phyloP scores from a whole-genome alignment of 2,888 invertebrate species.

The Anagyrus pseudococci region DNA sequence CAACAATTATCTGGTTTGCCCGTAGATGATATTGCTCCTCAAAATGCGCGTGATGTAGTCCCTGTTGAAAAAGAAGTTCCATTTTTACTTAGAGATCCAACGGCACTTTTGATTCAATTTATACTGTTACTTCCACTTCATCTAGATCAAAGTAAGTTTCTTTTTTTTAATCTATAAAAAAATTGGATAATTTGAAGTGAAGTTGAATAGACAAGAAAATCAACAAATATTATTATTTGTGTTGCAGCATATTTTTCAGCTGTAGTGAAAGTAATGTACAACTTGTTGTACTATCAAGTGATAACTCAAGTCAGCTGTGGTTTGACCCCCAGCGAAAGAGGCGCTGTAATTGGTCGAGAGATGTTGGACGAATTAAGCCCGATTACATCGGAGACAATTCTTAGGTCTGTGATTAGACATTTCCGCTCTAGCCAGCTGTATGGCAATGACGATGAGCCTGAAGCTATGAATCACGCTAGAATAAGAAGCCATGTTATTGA shows the following conservation, averaged over 20 bases:
- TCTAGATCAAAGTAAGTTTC: slow-evolving; percentile 83
- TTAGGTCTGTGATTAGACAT: slow-evolving; percentile 50
- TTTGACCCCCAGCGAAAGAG: slow-evolving; percentile 71
- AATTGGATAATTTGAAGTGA: too few species aligned
- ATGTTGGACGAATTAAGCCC: slow-evolving; percentile 42
- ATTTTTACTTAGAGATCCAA: slow-evolving; percentile 84
- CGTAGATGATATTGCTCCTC: slow-evolving; percentile 48
- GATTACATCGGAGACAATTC: slow-evolving; percentile 48
- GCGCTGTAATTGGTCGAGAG: slow-evolving; percentile 51
- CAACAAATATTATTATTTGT: slow-evolving; percentile 9
- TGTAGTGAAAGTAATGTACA: slow-evolving; percentile 86
- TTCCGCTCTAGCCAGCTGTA: slow-evolving; percentile 52
- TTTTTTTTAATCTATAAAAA: too few species aligned
- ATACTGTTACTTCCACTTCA: slow-evolving; percentile 84
- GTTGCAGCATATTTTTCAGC: slow-evolving; percentile 85
- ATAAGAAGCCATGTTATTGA: slow-evolving; percentile 38
- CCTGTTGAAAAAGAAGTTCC: slow-evolving; percentile 73
- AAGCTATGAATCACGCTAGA: slow-evolving; percentile 27
- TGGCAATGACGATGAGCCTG: slow-evolving; percentile 39
- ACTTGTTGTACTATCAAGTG: slow-evolving; percentile 88
- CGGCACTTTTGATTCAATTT: slow-evolving; percentile 85
- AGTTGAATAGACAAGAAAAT: too few species aligned
- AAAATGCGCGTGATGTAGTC: slow-evolving; percentile 52
- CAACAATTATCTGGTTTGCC: slow-evolving; percentile 64
- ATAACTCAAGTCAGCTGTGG: slow-evolving; percentile 79